phyloP scores from a whole-genome alignment of 1,140 invertebrate genomes.

The Aleiodes sp. region DNA sequence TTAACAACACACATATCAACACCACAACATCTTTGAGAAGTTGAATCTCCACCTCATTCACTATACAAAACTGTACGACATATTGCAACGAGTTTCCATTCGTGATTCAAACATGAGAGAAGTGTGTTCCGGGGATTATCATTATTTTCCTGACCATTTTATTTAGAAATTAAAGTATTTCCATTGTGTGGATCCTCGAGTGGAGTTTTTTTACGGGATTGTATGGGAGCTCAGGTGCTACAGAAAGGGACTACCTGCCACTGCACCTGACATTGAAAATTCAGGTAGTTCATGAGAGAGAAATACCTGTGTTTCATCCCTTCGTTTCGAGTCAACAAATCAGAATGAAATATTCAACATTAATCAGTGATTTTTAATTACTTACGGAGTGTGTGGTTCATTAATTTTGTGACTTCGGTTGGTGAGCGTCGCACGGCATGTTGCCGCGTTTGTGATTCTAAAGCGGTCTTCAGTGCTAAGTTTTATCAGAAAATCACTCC shows the following conservation, averaged over 20 bases:
- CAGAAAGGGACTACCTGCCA: background rate
- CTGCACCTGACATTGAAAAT: background rate
- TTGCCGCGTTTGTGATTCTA: background rate
- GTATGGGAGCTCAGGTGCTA: background rate
- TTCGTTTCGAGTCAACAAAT: background rate
- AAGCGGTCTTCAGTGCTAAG: background rate
- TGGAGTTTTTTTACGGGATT: too few relatives aligned
- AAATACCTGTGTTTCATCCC: background rate
- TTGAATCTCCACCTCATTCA: background rate
- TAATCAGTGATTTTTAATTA: background rate
- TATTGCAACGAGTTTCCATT: background rate
- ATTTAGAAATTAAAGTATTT: too few relatives aligned
- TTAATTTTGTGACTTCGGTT: slow-evolving; percentile 5
- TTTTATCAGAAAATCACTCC: background rate
- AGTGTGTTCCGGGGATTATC: too few relatives aligned
- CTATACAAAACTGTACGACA: background rate
- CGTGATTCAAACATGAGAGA: too few relatives aligned
- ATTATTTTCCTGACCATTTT: too few relatives aligned
- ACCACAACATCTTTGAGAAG: background rate
- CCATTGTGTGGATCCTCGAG: too few relatives aligned
- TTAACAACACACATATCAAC: background rate
- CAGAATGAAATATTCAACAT: background rate
- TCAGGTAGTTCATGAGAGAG: background rate
- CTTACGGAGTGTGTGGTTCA: slow-evolving; percentile 22
- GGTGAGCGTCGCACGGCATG: slow-evolving; percentile 11